Conservation (phyloP, 2,888 invertebrate genomes). For the Phorcus lineatus region DNA sequence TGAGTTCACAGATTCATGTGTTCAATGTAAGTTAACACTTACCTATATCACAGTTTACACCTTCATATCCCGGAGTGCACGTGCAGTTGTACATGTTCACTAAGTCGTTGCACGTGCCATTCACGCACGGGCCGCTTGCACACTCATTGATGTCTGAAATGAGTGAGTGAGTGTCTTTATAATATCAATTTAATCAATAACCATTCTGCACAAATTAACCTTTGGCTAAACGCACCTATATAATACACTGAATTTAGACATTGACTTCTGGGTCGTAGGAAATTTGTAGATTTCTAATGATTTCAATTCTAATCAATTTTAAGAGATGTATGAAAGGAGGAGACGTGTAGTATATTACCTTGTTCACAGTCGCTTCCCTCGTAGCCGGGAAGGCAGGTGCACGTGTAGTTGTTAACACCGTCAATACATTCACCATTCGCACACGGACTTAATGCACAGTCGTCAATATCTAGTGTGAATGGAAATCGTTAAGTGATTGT, state of each 20-base stretch:
- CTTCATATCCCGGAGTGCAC: neutral
- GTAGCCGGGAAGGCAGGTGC: neutral
- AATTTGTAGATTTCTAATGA: too few relatives aligned
- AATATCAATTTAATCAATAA: too few relatives aligned
- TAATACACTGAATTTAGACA: too few relatives aligned
- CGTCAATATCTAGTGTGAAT: neutral
- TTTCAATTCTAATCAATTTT: too few relatives aligned
- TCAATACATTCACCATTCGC: neutral
- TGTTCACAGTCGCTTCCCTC: neutral
- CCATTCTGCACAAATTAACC: too few relatives aligned
- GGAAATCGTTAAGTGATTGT: too few relatives aligned
- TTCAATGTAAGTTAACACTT: neutral
- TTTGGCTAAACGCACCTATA: too few relatives aligned
- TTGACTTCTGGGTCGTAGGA: too few relatives aligned
- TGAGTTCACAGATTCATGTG: too few relatives aligned
- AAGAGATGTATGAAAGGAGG: too few relatives aligned
- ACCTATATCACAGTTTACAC: neutral
- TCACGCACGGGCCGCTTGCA: neutral
- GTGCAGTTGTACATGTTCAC: slow-evolving; percentile 14
- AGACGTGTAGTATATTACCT: neutral
- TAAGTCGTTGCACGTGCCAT: neutral
- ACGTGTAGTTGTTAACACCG: neutral
- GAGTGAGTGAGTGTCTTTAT: too few relatives aligned
- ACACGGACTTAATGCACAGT: neutral
- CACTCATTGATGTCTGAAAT: slow-evolving; percentile 13